A percentile compares a stretch with the other conserved stretches of the same genome.
Evolutionary conservation across 2,113 vertebrate species (phyloP).

Genomic region (Naja naja): DNA sequence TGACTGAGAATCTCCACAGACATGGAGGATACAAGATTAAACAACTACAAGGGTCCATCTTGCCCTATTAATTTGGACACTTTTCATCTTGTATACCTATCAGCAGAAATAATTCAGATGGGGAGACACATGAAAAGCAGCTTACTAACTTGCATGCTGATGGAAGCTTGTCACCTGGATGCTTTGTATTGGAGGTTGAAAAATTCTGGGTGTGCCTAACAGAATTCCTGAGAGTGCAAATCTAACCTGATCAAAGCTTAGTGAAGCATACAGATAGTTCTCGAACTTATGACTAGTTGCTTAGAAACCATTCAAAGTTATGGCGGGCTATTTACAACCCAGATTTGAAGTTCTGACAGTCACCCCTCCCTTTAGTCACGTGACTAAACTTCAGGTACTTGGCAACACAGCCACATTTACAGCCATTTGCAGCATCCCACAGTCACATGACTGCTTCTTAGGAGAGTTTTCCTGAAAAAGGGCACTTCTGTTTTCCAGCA

Average conservation of each 20-base stretch:
- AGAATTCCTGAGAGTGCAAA: neutral
- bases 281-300: neutral
- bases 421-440: neutral
- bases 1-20: neutral
- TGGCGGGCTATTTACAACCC: neutral
- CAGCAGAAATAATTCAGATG: neutral
- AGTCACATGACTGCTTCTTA: neutral
- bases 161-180: neutral
- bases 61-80: neutral
- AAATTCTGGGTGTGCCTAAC: neutral
- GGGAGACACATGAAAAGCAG: neutral
- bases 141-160: neutral
- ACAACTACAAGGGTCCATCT: neutral
- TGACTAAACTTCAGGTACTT: neutral
- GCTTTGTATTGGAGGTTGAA: neutral
- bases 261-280: neutral
- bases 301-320: neutral
- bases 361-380: neutral
- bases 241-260: neutral
- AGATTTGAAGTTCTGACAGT: neutral
- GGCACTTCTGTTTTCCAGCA: neutral
- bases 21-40: neutral
- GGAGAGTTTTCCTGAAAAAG: neutral
- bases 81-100: neutral
- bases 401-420: neutral